Base-by-base conservation (phyloP, 2,888 invertebrate species). In the Noctua pronuba region DNA sequence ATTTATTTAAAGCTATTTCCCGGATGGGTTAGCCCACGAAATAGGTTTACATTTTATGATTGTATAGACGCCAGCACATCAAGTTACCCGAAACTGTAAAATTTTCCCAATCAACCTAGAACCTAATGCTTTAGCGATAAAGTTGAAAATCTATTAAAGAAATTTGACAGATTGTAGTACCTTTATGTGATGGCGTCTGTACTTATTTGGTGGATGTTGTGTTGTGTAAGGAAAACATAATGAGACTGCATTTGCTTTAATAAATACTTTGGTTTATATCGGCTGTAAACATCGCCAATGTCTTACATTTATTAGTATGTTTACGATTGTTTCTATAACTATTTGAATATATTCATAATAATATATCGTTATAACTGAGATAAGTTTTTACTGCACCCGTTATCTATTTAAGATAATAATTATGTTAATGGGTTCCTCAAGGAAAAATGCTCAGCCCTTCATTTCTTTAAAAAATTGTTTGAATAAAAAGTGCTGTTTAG, bases 201-300 rank as follows among this genome's bases (percentile, higher is more conserved):
- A 79, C 75, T 82, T 84, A 88, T 87, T 85, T 82, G 78, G 85
- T 76, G 69, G 66, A 86, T 80, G 77, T 75, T 71, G 73, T 82
- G 69, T 77, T 66, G 70, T 41, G 60, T 85, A 86, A 85, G 79
- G 80, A 86, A 88, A 89, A 84, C 60, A 84, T 84, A 87, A 90
- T 86, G 82, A 86, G 72, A 77, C 75, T 64, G 69, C 80, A 85
- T 82, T 82, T 55, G 72, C 58, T 80, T 86, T 75, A 83, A 81
- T 86, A 85, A 85, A 88, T 88, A 79, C 74, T 81, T 85, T 73
- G 64, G 85, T 89, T 91, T 89, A 91, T 89, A 91, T 89, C 79
- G 88, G 73, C 82, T 81, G 82, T 91, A 87, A 92, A 89, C 70
- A 86, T 88, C 81, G 80, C 71, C 77, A 77, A 79, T 84, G 79